phyloP scores from a whole-genome alignment of 2,113 vertebrate species.

The Erinaceus europaeus region DNA sequence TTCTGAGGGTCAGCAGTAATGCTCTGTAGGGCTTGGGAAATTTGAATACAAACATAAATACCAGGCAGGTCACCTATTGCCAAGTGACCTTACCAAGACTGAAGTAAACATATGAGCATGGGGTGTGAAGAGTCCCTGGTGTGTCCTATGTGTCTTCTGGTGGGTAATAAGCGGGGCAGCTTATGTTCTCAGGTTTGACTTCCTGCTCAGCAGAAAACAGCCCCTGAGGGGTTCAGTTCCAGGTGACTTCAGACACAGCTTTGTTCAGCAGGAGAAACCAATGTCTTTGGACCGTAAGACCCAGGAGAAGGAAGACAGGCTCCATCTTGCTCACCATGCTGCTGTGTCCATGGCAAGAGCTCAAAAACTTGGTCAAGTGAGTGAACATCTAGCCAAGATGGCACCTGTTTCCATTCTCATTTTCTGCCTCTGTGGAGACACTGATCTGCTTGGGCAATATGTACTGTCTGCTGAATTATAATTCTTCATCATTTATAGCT shows the following conservation, averaged over 20 bases:
- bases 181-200: not conserved
- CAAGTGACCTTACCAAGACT: not conserved
- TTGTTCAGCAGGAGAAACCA: not conserved
- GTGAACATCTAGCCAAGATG: too few relatives aligned
- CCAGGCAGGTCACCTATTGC: not conserved
- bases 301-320: not conserved
- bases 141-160: not conserved
- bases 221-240: not conserved
- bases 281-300: not conserved
- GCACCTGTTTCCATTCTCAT: too few relatives aligned
- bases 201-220: not conserved
- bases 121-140: not conserved
- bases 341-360: too few relatives aligned
- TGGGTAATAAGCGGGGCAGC: not conserved
- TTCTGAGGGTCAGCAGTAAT: too few relatives aligned
- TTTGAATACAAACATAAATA: constrained; percentile 47
- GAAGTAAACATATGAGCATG: not conserved
- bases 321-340: not conserved
- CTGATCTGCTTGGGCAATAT: too few relatives aligned
- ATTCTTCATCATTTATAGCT: too few relatives aligned
- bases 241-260: not conserved
- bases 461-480: too few relatives aligned
- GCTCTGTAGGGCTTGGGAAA: constrained; percentile 15
- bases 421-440: too few relatives aligned
- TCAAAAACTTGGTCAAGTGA: too few relatives aligned